Base-by-base conservation (phyloP, 2,113 vertebrate genomes). In the Amblyopsis rosae region DNA sequence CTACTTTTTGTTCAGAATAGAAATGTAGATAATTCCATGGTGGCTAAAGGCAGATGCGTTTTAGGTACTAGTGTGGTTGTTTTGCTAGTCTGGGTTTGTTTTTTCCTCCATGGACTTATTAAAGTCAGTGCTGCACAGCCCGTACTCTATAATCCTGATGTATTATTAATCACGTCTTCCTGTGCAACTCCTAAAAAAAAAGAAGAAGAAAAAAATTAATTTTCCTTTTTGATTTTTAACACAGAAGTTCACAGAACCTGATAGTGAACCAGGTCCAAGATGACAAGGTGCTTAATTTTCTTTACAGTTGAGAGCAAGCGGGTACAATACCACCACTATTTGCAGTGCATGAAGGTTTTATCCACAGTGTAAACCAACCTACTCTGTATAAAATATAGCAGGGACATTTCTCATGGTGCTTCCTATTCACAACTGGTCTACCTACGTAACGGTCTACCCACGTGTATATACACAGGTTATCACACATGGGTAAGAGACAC, bases 161-260 rank as follows among this genome's bases (percentile, higher is more conserved):
- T 88, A 90, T 91, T 92, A 92, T 92, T 92, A 90, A 92, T 90
- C 86, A 83, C 68, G 70, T 83, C 79, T 88, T 84, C 69, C 80
- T 51, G 67, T 85, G 80, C 69, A 84, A 88, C 78, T 81, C 82
- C 60, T 12, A 72, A 56, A 58, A 57, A 58, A 57, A 2, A 26
- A 26, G 26, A 26, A 13, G 12, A n/a, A n/a, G 15, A 53, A 53
- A 53, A 53, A 53, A 53, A 45, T 77, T 81, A 86, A 81, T 35
- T 61, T 83, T 60, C 67, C 51, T 80, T 84, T 86, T 83, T 77
- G 84, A 83, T 83, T 88, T 81, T 83, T 68, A 55, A 75, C 11
- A 41, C 65, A 65, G 87, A 84, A 89, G 70, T 86, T 77, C 62
- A 69, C 75, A 77, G 76, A 75, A 86, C 86, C 76, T 82, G 72